These are phyloP conservation scores for Tetheella fluctuosa DNA, from an alignment of 2,888 invertebrate genomes.

Conservation along the genomic window DNA sequence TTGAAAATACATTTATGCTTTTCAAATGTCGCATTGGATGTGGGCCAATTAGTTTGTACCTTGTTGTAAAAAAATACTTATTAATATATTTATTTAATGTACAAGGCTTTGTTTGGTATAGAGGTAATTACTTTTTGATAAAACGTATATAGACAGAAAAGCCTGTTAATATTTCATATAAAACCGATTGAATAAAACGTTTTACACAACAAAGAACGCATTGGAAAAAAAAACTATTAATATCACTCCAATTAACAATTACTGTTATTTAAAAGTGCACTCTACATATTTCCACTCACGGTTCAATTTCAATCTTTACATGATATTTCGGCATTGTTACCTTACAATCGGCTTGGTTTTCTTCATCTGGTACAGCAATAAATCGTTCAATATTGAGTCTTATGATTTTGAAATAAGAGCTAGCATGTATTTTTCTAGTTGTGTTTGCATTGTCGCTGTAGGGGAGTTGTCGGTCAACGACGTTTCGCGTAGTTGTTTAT, in stretches of 20 bases:
- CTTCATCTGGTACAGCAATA: background rate
- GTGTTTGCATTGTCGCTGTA: slow-evolving; percentile 24
- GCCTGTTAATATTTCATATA: too few relatives aligned
- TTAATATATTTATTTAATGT: too few relatives aligned
- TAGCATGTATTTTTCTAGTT: slow-evolving; percentile 20
- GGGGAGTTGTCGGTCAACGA: slow-evolving; percentile 46
- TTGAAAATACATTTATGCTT: background rate
- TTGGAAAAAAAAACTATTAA: background rate
- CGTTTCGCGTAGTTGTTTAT: slow-evolving; percentile 37
- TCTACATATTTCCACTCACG: background rate
- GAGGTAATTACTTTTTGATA: background rate
- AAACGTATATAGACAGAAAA: background rate
- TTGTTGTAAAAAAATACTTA: too few relatives aligned
- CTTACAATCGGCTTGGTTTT: background rate
- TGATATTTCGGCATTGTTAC: background rate
- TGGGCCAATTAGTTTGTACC: background rate
- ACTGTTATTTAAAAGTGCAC: background rate
- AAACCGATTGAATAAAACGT: background rate
- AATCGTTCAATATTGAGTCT: background rate
- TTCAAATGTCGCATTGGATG: background rate
- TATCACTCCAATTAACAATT: background rate
- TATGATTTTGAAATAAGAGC: slow-evolving; percentile 11
- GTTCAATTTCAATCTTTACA: background rate
- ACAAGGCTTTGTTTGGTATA: background rate
- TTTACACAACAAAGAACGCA: background rate